Evolutionary conservation across 1,140 invertebrate genomes (phyloP).

Genomic region (Ceratina australensis): DNA sequence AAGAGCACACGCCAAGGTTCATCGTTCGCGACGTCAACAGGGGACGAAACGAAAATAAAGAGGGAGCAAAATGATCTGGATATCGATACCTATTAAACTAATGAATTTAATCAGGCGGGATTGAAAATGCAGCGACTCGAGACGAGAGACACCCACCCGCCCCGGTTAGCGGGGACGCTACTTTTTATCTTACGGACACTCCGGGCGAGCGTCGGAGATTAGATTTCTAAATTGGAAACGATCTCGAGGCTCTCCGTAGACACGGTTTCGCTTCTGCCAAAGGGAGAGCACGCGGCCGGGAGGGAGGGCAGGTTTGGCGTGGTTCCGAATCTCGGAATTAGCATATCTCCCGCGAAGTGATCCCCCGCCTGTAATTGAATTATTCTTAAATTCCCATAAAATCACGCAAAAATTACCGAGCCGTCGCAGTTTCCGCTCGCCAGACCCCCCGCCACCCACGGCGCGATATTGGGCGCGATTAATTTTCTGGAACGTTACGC

Average conservation of each 20-base stretch:
- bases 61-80: conserved; percentile 68
- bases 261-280: conserved; percentile 30
- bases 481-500: conserved; percentile 79
- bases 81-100: conserved; percentile 79
- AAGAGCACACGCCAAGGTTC: not conserved
- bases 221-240: conserved; percentile 80
- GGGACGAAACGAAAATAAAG: conserved; percentile 7
- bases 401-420: conserved; percentile 78
- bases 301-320: conserved; percentile 17
- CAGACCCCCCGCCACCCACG: not conserved
- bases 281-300: no score
- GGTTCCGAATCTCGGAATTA: conserved; percentile 73
- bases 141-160: conserved; percentile 51
- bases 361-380: conserved; percentile 79
- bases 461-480: conserved; percentile 75
- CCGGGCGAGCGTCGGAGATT: conserved; percentile 79
- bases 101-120: conserved; percentile 80
- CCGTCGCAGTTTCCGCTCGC: conserved; percentile 15
- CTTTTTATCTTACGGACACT: conserved; percentile 66
- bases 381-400: conserved; percentile 81
- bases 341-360: conserved; percentile 78
- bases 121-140: conserved; percentile 75
- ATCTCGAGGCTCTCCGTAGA: conserved; percentile 49
- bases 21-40: conserved; percentile 1
- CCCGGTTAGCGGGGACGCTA: conserved; percentile 44